Conservation (phyloP, 1,140 invertebrate genomes). For the Brachionus koreanus region DNA sequence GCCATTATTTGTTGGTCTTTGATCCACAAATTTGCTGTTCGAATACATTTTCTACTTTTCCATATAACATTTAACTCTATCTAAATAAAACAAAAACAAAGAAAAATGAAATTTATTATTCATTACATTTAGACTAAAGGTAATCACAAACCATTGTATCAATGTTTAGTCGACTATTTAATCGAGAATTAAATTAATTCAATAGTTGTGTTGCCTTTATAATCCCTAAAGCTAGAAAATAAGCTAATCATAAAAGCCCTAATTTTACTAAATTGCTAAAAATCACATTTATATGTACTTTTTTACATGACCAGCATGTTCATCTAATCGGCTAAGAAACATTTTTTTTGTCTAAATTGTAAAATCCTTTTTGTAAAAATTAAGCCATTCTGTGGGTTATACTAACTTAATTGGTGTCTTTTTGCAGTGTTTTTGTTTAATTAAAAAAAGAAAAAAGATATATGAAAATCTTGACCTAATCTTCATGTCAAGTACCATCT, state of each 20-base stretch:
- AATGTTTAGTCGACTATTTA: neutral
- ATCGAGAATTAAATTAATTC: slow-evolving; percentile 17
- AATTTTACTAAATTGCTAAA: neutral
- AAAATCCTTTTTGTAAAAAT: neutral
- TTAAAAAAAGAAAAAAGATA: neutral
- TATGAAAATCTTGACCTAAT: neutral
- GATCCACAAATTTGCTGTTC: neutral
- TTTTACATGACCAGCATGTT: neutral
- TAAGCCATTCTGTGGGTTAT: neutral
- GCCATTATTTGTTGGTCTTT: neutral
- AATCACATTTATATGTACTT: neutral
- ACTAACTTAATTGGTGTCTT: neutral
- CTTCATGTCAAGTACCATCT: neutral
- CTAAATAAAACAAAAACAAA: neutral
- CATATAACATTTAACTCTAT: neutral
- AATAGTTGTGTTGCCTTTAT: neutral
- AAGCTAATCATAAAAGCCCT: neutral
- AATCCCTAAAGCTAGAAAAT: neutral
- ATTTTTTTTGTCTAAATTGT: neutral
- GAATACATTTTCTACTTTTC: neutral
- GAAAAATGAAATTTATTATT: neutral
- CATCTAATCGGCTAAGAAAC: neutral
- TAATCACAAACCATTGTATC: neutral
- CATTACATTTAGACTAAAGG: neutral
- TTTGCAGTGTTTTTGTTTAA: neutral